Percentiles rank a stretch among this genome's conserved stretches.
Conservation (phyloP, 1,140 invertebrate genomes). For the Carposina sasakii region DNA sequence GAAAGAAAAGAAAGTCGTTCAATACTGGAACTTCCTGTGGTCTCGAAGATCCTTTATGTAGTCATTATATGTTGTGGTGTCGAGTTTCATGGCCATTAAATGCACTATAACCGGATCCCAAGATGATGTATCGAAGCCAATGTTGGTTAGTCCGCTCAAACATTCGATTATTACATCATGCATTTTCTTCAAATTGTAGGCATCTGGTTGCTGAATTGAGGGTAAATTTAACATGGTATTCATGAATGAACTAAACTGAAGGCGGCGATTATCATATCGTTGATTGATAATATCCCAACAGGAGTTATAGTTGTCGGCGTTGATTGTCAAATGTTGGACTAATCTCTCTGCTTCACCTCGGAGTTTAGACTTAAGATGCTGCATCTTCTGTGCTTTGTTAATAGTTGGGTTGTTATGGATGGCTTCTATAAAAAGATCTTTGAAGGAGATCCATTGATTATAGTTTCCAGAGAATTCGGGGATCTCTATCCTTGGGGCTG, state of each 20-base stretch:
- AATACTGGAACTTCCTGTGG: neutral
- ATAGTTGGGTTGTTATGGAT: conserved; percentile 31
- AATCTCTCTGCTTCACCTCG: conserved; percentile 23
- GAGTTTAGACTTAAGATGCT: conserved; percentile 28
- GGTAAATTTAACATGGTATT: conserved; percentile 14
- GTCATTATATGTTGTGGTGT: neutral
- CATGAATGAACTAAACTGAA: conserved; percentile 17
- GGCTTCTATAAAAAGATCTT: conserved; percentile 33
- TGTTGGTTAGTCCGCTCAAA: conserved; percentile 18
- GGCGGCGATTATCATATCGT: conserved; percentile 17
- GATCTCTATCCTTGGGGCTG: conserved; percentile 20
- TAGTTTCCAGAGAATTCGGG: conserved; percentile 36
- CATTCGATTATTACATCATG: conserved; percentile 23
- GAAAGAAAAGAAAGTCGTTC: conserved; percentile 3
- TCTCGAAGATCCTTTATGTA: neutral
- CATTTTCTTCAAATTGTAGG: conserved; percentile 16
- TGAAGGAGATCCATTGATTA: conserved; percentile 36
- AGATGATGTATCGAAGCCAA: conserved; percentile 14
- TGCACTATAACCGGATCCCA: conserved; percentile 27
- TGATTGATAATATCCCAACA: conserved; percentile 12
- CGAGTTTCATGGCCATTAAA: conserved; percentile 19
- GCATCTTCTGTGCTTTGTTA: conserved; percentile 29
- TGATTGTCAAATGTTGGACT: conserved; percentile 15
- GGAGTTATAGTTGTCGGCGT: conserved; percentile 11
- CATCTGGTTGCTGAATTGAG: conserved; percentile 13